Conservation (phyloP, 2,113 vertebrate genomes). For the Brienomyrus brachyistius region DNA sequence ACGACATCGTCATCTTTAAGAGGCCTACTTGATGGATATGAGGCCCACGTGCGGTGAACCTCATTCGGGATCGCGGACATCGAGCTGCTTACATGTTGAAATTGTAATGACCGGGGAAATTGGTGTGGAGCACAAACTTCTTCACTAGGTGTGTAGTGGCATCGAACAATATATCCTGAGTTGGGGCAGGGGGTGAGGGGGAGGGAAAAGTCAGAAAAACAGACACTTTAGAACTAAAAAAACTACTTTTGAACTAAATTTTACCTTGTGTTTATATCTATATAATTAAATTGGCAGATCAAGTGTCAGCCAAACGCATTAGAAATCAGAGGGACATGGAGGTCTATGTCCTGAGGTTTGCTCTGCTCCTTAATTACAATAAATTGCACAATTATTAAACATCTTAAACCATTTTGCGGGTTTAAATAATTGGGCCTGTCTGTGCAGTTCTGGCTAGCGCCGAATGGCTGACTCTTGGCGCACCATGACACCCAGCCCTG, state of each 20-base stretch:
- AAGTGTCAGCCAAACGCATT: neutral
- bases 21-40: neutral
- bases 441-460: neutral
- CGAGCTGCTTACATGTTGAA: slow-evolving; percentile 84
- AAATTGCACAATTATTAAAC: neutral
- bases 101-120: slow-evolving; percentile 98
- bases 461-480: neutral
- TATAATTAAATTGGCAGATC: neutral
- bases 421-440: neutral
- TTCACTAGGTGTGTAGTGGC: slow-evolving; percentile 93
- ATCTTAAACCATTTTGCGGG: neutral
- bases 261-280: neutral
- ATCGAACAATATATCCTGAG: slow-evolving; percentile 94
- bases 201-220: neutral
- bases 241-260: neutral
- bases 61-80: neutral
- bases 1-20: neutral
- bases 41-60: too few relatives aligned
- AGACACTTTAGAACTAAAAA: neutral
- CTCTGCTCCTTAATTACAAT: neutral
- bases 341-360: neutral
- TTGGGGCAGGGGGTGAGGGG: too few relatives aligned
- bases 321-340: too few relatives aligned
- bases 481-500: neutral
- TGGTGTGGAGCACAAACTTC: slow-evolving; percentile 98